Base-by-base conservation (phyloP, 1,140 invertebrate genomes). In the Andrena cerasifolii region DNA sequence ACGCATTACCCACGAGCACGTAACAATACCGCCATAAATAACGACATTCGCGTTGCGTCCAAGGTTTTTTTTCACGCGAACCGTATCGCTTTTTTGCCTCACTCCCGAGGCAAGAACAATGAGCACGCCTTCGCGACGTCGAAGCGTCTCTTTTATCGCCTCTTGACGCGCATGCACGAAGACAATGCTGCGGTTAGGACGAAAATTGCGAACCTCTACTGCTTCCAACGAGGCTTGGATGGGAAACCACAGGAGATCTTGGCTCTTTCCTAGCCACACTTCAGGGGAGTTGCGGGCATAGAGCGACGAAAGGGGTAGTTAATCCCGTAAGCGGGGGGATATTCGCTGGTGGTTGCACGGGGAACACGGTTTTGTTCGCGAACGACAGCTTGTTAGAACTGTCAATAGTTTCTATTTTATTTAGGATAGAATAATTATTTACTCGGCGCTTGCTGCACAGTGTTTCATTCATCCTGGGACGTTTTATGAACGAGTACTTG, bases 21-120 rank as follows among this genome's bases (percentile, higher is more conserved):
- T 76, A 76, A 76, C 73, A 76, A 76, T 76, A 66, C 73, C 40
- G 58, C 31, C 73, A 76, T 67, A 76, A 76, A 76, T 76, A 68
- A 76, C 73, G 40, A 76, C 73, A 26, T 54, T 67, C 49, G 36
- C 61, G 36, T 1, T 10, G 12, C 40, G 40, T 24, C 18, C 51
- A 58, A 31, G 73, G 51, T 58, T 56, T 68, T 68, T 58, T 56
- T 68, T 68, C 73, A 40, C 40, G 63, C 62, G 14, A 47, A 21
- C 12, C 21, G 21, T 58, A 68, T 58, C 58, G 58, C 21, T 36
- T 21, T 21, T 40, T 14, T 4, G 1, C 7, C 18, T 28, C 21
- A n/a, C 58, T n/a, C 40, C 43, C 31, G 54, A 1, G 36, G 33
- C 12, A 21, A 16, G n/a, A 65, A 76, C 73, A 68, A 68, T 56